Base-by-base conservation (phyloP, 2,797 vertebrate genomes). In the Phrynocephalus vlangalii region DNA sequence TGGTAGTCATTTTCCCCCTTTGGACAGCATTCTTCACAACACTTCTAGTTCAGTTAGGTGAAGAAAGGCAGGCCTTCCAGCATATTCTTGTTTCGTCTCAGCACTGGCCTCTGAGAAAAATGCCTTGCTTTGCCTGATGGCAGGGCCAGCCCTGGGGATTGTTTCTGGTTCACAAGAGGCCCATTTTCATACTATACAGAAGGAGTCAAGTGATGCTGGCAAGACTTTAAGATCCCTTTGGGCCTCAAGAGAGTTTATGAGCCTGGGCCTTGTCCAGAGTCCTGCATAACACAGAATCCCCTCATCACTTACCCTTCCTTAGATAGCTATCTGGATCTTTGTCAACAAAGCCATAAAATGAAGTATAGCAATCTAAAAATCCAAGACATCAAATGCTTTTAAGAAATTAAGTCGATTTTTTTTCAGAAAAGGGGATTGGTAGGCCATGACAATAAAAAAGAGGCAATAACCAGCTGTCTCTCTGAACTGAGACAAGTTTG, bases 351-450 rank as follows among this genome's bases (percentile, higher is more conserved):
- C 24, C 0, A 24, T 66, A 85, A 77, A 88, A 88, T 56, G 48
- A 56, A 88, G 78, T 56, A 13, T n/a, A 76, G 63, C 71, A 33
- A 79, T 73, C 52, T 80, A 56, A 88, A 80, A 50, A 52, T 44
- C 78, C 87, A 85, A 56, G 26, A 77, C 63, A 33, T 87, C 86
- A 83, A 87, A 87, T 87, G 63, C 73, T 70, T 87, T 82, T 38
- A 6, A 70, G 76, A 87, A 83, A 83, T 77, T 28, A 68, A 77
- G 52, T 56, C 66, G 80, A 33, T 24, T 22, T 67, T 83, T 67
- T 8, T 63, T 11, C 26, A 48, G 30, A 9, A 18, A 67, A 85
- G 15, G 48, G 72, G 79, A 16, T 88, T 73, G 13, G 78, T 44
- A 56, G 79, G 63, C 71, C 67, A 76, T 44, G 30, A 33, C 85